phyloP scores from a whole-genome alignment of 2,888 invertebrate genomes.

The Tachina lurida region DNA sequence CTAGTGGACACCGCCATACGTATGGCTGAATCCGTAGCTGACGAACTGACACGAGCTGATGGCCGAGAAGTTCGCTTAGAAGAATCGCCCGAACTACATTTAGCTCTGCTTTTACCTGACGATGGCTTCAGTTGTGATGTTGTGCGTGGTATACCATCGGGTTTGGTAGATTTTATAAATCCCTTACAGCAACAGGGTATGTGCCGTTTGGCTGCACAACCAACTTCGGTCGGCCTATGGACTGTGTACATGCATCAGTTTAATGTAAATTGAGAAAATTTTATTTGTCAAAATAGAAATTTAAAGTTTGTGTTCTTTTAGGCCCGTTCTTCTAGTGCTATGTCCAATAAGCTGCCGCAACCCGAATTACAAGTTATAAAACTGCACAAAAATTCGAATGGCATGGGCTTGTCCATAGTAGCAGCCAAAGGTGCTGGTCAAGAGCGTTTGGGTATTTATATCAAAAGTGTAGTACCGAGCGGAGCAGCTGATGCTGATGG shows the following conservation, averaged over 20 bases:
- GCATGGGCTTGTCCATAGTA: slow-evolving; percentile 99
- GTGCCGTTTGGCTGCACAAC: slow-evolving; percentile 95
- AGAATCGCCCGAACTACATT: slow-evolving; percentile 94
- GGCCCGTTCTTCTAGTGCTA: slow-evolving; percentile 87
- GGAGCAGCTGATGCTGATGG: slow-evolving; percentile 97
- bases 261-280: slow-evolving; percentile 81
- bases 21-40: slow-evolving; percentile 94
- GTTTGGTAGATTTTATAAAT: slow-evolving; percentile 93
- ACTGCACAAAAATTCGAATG: slow-evolving; percentile 96
- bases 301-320: slow-evolving; percentile 74
- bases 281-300: background rate
- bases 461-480: slow-evolving; percentile 98
- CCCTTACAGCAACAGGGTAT: slow-evolving; percentile 93
- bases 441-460: slow-evolving; percentile 96
- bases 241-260: slow-evolving; percentile 94
- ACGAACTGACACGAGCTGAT: slow-evolving; percentile 94
- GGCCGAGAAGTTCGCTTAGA: slow-evolving; percentile 95
- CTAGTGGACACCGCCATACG: slow-evolving; percentile 88
- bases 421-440: slow-evolving; percentile 96
- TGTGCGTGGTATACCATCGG: slow-evolving; percentile 96
- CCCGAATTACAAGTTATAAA: slow-evolving; percentile 93
- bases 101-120: slow-evolving; percentile 96
- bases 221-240: slow-evolving; percentile 96
- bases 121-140: slow-evolving; percentile 99
- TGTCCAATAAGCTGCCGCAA: slow-evolving; percentile 86